Conservation (phyloP, 92 coral and sea anemone species). For the Blastomussa wellsi region DNA sequence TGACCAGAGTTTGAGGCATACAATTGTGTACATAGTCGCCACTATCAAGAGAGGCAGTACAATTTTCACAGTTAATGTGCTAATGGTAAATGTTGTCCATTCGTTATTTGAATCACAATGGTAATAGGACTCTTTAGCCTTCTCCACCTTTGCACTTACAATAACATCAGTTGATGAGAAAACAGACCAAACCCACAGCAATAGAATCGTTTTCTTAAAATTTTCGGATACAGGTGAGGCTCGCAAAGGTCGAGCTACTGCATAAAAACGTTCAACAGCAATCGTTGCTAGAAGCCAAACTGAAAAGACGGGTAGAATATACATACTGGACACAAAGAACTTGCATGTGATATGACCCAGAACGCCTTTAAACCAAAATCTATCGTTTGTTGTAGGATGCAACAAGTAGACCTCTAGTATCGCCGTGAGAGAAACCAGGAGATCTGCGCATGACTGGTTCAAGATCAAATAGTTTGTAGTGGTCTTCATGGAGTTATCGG, state of each 20-base stretch:
- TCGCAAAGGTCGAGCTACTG: conserved; percentile 5
- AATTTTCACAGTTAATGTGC: not conserved
- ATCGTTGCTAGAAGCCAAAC: not conserved
- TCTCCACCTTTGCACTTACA: not conserved
- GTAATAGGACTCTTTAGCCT: not conserved
- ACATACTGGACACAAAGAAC: not conserved
- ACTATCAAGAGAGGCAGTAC: not conserved
- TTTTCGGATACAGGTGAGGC: not conserved
- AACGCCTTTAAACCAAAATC: conserved; percentile 7
- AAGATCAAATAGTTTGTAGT: conserved; percentile 11
- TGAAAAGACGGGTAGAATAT: not conserved
- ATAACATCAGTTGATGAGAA: not conserved
- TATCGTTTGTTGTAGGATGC: not conserved
- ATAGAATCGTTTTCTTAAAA: not conserved
- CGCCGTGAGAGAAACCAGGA: not conserved
- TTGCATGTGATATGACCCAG: not conserved
- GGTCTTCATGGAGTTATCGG: conserved; percentile 9
- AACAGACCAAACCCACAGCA: conserved; percentile 1
- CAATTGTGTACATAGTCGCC: not conserved
- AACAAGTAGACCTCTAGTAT: not conserved
- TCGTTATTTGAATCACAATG: not conserved
- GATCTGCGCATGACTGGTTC: conserved; percentile 16
- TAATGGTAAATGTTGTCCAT: not conserved
- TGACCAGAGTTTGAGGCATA: conserved; percentile 13
- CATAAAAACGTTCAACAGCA: conserved; percentile 19